phyloP scores from a whole-genome alignment of 2,113 vertebrate species.

The Hemiscyllium ocellatum region DNA sequence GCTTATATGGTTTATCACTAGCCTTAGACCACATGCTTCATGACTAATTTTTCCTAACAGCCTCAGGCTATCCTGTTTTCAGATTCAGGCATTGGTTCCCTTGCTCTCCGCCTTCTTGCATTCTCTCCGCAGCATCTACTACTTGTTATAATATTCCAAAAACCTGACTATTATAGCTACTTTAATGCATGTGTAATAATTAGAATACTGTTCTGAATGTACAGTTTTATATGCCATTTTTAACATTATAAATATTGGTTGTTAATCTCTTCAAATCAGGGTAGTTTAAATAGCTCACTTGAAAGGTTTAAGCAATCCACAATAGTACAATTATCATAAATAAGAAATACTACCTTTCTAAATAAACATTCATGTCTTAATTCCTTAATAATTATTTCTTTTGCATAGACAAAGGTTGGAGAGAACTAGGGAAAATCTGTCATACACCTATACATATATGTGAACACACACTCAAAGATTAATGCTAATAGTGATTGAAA shows the following conservation, averaged over 20 bases:
- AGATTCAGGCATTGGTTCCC: neutral
- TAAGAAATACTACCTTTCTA: neutral
- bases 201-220: neutral
- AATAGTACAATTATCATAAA: constrained; percentile 7
- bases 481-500: neutral
- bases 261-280: neutral
- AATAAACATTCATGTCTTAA: neutral
- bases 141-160: neutral
- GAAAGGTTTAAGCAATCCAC: constrained; percentile 28
- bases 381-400: constrained; percentile 11
- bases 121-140: neutral
- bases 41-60: neutral
- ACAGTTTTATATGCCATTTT: neutral
- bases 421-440: neutral
- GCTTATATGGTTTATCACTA: neutral
- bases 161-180: neutral
- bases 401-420: neutral
- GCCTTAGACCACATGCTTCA: neutral
- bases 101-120: neutral
- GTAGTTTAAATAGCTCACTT: neutral
- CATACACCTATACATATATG: neutral
- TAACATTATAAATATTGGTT: constrained; percentile 4
- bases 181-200: neutral
- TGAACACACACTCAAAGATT: neutral
- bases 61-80: neutral